Evolutionary conservation across 1,140 invertebrate genomes (phyloP).

Genomic region (fruit fly (Drosophila melanogaster)): DNA sequence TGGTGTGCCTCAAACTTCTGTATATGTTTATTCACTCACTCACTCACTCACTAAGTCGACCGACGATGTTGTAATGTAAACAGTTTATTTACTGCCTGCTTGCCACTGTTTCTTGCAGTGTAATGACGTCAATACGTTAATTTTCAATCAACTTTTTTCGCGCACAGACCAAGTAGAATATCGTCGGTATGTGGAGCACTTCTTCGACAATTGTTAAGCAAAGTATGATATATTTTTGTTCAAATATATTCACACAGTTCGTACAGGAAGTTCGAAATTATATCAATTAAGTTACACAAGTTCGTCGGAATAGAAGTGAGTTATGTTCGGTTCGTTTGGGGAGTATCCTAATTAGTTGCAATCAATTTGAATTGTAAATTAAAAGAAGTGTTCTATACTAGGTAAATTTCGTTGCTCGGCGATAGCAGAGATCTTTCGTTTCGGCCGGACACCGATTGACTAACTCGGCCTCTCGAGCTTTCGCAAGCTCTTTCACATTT

Average conservation of each 20-base stretch:
- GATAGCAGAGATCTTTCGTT: conserved; percentile 83
- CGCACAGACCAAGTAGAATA: conserved; percentile 38
- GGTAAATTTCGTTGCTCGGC: conserved; percentile 66
- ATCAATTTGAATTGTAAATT: conserved; percentile 40
- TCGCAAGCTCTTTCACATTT: conserved; percentile 67
- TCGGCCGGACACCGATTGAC: conserved; percentile 85
- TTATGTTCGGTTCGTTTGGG: conserved; percentile 24
- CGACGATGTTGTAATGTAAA: conserved; percentile 47
- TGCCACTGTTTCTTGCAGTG: conserved; percentile 62
- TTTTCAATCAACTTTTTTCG: conserved; percentile 37
- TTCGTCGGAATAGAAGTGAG: conserved; percentile 34
- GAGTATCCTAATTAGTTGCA: conserved; percentile 36
- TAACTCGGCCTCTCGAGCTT: conserved; percentile 61
- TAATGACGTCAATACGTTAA: conserved; percentile 70
- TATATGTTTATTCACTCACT: conserved; percentile 12
- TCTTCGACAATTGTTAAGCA: conserved; percentile 38
- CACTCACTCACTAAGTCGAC: conserved; percentile 49
- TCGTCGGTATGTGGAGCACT: conserved; percentile 55
- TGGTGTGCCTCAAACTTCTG: conserved; percentile 47
- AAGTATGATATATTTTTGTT: conserved; percentile 28
- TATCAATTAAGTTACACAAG: conserved; percentile 1
- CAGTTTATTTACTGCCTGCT: conserved; percentile 62
- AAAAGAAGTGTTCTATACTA: conserved; percentile 58
- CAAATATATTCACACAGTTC: conserved; percentile 13
- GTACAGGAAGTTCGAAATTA: conserved; percentile 23